phyloP scores from a whole-genome alignment of 1,140 invertebrate species.

The Ditylenchus dipsaci region DNA sequence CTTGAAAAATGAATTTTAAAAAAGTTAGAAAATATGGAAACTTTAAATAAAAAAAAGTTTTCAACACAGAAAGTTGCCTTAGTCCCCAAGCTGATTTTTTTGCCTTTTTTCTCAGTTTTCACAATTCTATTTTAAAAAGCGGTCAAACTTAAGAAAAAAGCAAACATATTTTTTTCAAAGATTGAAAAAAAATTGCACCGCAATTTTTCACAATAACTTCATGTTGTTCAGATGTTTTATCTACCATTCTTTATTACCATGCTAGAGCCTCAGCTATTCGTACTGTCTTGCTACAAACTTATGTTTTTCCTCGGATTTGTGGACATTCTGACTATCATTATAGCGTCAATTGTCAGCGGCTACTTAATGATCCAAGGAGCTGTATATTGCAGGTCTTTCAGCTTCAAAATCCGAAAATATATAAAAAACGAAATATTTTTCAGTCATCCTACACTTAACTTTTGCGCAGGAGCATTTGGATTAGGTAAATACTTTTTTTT shows the following conservation, averaged over 20 bases:
- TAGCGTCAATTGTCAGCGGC: not conserved
- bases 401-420: not conserved
- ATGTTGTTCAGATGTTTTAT: constrained; percentile 1
- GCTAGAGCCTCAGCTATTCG: constrained; percentile 16
- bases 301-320: constrained; percentile 26
- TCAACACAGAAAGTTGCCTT: too few species aligned
- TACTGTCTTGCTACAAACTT: constrained; percentile 24
- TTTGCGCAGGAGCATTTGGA: not conserved
- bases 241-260: constrained; percentile 21
- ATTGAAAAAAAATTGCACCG: too few species aligned
- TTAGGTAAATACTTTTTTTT: not conserved
- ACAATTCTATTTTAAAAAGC: too few species aligned
- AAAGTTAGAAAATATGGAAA: too few species aligned
- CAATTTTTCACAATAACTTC: too few species aligned
- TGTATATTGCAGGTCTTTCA: not conserved
- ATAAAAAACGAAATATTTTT: not conserved
- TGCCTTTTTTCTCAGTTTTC: too few species aligned
- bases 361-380: not conserved
- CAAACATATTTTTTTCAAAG: too few species aligned
- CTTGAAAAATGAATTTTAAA: too few species aligned
- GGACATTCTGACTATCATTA: constrained; percentile 4
- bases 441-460: not conserved
- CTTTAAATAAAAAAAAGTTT: too few species aligned
- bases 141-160: too few species aligned
- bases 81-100: too few species aligned